phyloP scores from a whole-genome alignment of 2,797 vertebrate species.

The Varecia variegata region DNA sequence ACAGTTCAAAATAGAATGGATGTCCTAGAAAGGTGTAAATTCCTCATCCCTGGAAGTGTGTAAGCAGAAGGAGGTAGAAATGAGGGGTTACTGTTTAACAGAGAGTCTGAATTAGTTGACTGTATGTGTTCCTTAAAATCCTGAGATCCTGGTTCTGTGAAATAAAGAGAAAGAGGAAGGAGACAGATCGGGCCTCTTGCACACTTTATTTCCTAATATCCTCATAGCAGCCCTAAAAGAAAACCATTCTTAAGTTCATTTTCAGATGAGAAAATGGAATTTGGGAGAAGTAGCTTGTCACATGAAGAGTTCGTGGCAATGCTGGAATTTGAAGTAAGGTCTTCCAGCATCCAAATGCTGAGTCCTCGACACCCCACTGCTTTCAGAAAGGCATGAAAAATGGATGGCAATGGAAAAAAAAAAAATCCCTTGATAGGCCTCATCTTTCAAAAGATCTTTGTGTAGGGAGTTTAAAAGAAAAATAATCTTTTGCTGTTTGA shows the following conservation, averaged over 20 bases:
- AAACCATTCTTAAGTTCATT: neutral
- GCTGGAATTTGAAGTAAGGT: neutral
- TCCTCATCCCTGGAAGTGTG: neutral
- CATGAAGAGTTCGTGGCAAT: neutral
- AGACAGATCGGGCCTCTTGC: neutral
- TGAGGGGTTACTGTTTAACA: neutral
- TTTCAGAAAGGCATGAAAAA: neutral
- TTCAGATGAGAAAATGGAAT: constrained; percentile 17
- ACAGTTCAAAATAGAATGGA: neutral
- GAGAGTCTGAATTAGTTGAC: neutral
- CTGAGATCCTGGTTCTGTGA: neutral
- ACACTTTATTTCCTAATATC: neutral
- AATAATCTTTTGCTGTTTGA: neutral
- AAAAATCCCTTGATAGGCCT: neutral
- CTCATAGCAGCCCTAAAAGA: neutral
- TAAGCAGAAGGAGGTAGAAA: neutral
- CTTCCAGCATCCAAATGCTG: neutral
- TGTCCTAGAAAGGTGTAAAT: neutral
- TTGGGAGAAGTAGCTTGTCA: neutral
- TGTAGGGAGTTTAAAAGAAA: neutral
- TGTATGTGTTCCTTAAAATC: neutral
- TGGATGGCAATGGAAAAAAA: neutral
- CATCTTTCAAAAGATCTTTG: neutral
- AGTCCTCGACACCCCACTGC: neutral
- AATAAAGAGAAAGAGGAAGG: neutral